A percentile compares a stretch with the other conserved stretches of the same genome.
phyloP scores from a whole-genome alignment of 2,797 vertebrate species.

The Schizopygopsis pylzovi region DNA sequence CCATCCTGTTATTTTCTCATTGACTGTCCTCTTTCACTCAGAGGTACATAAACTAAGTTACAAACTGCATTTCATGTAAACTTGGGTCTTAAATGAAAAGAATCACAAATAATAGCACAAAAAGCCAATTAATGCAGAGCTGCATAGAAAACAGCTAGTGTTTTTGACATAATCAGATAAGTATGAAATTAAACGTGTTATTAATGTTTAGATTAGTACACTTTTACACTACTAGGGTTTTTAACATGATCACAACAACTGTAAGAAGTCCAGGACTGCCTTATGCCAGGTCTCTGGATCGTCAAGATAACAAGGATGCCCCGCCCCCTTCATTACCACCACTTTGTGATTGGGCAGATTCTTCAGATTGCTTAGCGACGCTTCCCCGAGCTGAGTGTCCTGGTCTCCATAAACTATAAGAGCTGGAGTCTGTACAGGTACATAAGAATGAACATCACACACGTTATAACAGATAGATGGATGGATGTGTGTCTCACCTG shows the following conservation, averaged over 20 bases:
- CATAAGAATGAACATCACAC: background rate
- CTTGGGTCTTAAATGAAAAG: background rate
- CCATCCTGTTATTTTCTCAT: background rate
- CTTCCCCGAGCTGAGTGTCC: conserved; percentile 85
- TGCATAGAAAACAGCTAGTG: no score
- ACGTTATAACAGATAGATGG: background rate
- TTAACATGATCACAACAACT: conserved; percentile 68
- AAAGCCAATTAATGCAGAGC: background rate
- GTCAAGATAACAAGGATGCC: conserved; percentile 94
- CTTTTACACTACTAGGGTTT: background rate
- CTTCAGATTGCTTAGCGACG: conserved; percentile 84
- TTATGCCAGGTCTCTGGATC: conserved; percentile 89
- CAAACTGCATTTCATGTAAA: background rate
- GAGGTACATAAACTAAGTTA: no score
- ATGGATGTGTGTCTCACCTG: conserved; percentile 71
- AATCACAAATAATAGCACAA: background rate
- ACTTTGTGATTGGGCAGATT: conserved; percentile 87
- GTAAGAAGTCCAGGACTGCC: conserved; percentile 84
- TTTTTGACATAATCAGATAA: background rate
- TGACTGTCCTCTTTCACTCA: background rate
- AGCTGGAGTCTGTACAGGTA: conserved; percentile 78
- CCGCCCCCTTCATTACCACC: conserved; percentile 87
- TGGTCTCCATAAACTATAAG: conserved; percentile 95
- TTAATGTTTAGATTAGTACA: background rate
- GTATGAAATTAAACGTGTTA: background rate